These are phyloP conservation scores for Cryptophagus acutangulus DNA, from an alignment of 2,888 invertebrate species.

Conservation along the genomic window DNA sequence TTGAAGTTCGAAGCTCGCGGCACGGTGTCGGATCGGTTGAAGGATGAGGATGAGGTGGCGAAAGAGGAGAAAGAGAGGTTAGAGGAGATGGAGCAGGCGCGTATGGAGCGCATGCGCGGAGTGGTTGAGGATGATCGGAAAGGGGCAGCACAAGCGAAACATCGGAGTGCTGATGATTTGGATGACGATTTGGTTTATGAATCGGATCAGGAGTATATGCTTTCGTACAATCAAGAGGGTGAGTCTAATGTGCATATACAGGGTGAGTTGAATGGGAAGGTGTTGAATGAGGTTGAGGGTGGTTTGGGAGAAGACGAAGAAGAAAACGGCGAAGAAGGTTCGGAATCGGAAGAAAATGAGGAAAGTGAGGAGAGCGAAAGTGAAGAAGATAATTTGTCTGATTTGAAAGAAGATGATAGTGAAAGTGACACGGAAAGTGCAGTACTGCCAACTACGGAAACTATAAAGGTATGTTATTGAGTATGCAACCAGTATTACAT, in stretches of 20 bases:
- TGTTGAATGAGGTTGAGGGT: slow-evolving; percentile 28
- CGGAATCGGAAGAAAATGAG: slow-evolving; percentile 31
- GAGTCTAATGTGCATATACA: slow-evolving; percentile 42
- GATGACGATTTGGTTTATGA: slow-evolving; percentile 74
- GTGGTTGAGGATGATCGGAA: slow-evolving; percentile 31
- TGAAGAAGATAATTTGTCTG: slow-evolving; percentile 47
- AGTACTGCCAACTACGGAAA: too few species aligned
- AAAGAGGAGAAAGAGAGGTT: slow-evolving; percentile 73
- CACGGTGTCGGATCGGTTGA: slow-evolving; percentile 72
- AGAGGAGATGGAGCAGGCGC: slow-evolving; percentile 72
- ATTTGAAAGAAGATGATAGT: slow-evolving; percentile 49
- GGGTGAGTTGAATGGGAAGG: slow-evolving; percentile 38
- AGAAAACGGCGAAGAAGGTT: slow-evolving; percentile 30
- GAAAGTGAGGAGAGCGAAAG: slow-evolving; percentile 38
- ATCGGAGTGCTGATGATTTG: slow-evolving; percentile 79
- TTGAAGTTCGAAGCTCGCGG: slow-evolving; percentile 79
- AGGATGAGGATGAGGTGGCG: slow-evolving; percentile 77
- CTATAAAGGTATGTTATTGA: too few species aligned
- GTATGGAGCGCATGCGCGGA: slow-evolving; percentile 74
- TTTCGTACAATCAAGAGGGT: slow-evolving; percentile 42
- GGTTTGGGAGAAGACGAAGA: slow-evolving; percentile 35
- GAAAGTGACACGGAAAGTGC: slow-evolving; percentile 44
- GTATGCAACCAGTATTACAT: too few species aligned
- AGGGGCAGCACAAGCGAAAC: slow-evolving; percentile 51
- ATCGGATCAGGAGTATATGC: slow-evolving; percentile 45